phyloP scores from a whole-genome alignment of 92 coral and sea anemone genomes.

The Porites evermanni region DNA sequence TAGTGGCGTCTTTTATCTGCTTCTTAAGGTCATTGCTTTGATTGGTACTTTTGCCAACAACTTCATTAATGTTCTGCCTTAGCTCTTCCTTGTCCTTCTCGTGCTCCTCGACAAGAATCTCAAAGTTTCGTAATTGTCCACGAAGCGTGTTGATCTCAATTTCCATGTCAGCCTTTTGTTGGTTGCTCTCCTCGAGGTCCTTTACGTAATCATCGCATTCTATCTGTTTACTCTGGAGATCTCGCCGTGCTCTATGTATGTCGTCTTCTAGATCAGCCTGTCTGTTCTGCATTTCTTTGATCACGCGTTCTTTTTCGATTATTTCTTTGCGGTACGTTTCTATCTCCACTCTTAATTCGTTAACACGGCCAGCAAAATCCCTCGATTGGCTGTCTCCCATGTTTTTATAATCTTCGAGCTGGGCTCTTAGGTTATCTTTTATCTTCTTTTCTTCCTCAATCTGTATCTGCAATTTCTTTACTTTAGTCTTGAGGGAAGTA shows the following conservation, averaged over 20 bases:
- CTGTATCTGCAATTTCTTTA: constrained; percentile 79
- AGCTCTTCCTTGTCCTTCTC: constrained; percentile 81
- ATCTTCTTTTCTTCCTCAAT: constrained; percentile 74
- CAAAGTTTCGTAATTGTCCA: constrained; percentile 80
- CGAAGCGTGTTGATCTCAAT: constrained; percentile 73
- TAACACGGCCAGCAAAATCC: constrained; percentile 78
- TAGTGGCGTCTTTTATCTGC: constrained; percentile 69
- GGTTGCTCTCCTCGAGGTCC: constrained; percentile 72
- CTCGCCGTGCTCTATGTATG: constrained; percentile 64
- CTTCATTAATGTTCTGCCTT: constrained; percentile 66
- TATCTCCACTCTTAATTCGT: constrained; percentile 73
- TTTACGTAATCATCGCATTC: constrained; percentile 64
- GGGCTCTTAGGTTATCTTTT: constrained; percentile 71
- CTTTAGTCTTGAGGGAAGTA: constrained; percentile 73
- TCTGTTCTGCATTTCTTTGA: constrained; percentile 66
- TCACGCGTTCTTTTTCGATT: constrained; percentile 74
- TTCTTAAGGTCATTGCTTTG: constrained; percentile 66
- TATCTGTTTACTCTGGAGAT: constrained; percentile 65
- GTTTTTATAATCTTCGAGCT: constrained; percentile 74
- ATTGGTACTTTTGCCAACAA: constrained; percentile 69
- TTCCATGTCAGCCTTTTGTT: constrained; percentile 84
- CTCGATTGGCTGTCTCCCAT: constrained; percentile 89
- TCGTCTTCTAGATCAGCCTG: constrained; percentile 77
- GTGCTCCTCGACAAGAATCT: constrained; percentile 74
- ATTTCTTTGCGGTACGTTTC: constrained; percentile 77